Evolutionary conservation across 2,113 vertebrate genomes (phyloP), one percentile per base, ranked within the genome.

Genomic region (Oryzias melastigma): DNA sequence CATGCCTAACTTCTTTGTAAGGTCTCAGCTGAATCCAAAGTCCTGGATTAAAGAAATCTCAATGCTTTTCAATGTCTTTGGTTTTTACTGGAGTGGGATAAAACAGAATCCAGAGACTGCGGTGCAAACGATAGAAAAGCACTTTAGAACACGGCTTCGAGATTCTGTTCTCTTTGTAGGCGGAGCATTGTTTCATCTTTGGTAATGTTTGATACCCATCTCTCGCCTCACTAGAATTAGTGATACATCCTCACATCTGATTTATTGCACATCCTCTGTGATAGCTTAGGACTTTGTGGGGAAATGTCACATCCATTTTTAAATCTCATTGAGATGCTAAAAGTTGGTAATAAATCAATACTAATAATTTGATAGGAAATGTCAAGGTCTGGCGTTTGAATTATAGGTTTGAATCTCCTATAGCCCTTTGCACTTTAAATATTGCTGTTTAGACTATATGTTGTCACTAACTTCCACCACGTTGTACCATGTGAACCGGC

Each of bases 41-140:
- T 75, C 67, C 61, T 53, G 73, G 80, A 83, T 87, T 85, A 81
- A 68, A 80, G 75, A 81, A 83, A 79, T 69, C 24, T 10, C 57
- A 64, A 7, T 48, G 68, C 63, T 80, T 73, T 75, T 53, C 66
- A 41, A 41, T 60, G 41, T 52, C 46, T 81, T 61, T 65, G 48
- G 43, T 65, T 41, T 75, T 43, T 52, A 57, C 59, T 65, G 60
- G 68, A 72, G 58, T 56, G 54, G 64, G 48, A 77, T 62, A 71
- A 74, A 46, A 62, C 18, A 45, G 7, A 55, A 25, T 48, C 14
- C 44, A 49, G 61, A 40, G 5, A 29, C 35, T 47, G 61, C 35
- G 10, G 54, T 52, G 61, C 24, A 60, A 18, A 47, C 41, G 58
- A 62, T 19, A 45, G 22, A 74, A 53, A 55, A 62, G 40, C 46